Conservation (phyloP, 2,113 vertebrate species). For the Sarotherodon lohbergeri region DNA sequence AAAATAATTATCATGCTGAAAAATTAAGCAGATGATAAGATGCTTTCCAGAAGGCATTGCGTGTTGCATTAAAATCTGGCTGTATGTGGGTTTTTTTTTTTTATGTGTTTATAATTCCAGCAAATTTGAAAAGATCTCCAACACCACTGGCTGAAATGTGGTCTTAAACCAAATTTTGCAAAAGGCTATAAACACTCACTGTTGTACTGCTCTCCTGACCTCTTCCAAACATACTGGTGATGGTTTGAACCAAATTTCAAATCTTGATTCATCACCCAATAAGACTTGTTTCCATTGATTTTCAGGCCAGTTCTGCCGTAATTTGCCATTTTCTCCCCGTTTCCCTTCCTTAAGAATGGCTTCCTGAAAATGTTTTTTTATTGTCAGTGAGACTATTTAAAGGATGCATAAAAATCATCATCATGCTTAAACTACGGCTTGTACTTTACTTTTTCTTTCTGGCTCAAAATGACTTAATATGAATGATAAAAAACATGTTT, state of each 20-base stretch:
- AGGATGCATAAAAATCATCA: neutral
- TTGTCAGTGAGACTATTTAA: neutral
- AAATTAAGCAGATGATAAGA: neutral
- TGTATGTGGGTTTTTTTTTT: neutral
- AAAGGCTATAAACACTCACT: neutral
- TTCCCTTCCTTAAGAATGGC: neutral
- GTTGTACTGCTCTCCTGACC: neutral
- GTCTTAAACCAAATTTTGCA: neutral
- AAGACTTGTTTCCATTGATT: neutral
- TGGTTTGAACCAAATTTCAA: neutral
- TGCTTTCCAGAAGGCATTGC: neutral
- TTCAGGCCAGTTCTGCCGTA: fast-evolving
- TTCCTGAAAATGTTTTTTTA: neutral
- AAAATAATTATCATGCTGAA: neutral
- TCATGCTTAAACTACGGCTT: neutral
- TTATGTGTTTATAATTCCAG: neutral
- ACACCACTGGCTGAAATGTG: neutral
- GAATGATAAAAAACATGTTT: neutral
- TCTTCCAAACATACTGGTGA: neutral
- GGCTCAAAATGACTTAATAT: neutral
- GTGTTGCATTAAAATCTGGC: neutral
- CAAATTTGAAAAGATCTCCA: neutral
- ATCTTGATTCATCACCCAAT: neutral
- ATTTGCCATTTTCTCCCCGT: fast-evolving
- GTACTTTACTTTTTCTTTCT: neutral